Conservation (phyloP, 2,113 vertebrate species). For the Epinephelus fuscoguttatus region DNA sequence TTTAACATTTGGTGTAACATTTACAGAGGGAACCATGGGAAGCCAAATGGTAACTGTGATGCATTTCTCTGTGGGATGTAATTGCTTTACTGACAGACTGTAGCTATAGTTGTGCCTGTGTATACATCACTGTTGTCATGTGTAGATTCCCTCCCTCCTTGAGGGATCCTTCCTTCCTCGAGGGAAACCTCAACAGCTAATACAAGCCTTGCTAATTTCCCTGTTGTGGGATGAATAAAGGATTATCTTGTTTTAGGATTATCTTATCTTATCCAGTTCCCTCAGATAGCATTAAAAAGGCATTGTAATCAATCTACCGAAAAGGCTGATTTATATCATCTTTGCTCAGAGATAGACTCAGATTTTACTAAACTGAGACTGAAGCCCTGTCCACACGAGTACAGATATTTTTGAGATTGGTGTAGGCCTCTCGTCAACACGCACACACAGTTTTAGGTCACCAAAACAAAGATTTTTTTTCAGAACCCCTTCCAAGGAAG, state of each 20-base stretch:
- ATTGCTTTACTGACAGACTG: constrained; percentile 55
- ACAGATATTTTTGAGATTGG: no score
- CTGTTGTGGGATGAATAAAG: no score
- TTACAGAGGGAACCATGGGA: constrained; percentile 36
- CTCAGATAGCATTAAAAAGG: neutral
- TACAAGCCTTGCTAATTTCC: neutral
- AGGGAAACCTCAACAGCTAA: constrained; percentile 11
- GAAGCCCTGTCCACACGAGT: no score
- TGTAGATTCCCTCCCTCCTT: constrained; percentile 1
- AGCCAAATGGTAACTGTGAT: constrained; percentile 42
- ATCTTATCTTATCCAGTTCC: no score
- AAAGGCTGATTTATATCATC: neutral
- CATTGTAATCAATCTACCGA: neutral
- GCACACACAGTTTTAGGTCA: no score
- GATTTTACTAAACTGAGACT: neutral
- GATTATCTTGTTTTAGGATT: no score
- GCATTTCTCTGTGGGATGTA: constrained; percentile 42
- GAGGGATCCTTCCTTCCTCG: constrained; percentile 9
- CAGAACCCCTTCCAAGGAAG: no score
- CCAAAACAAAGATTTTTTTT: no score
- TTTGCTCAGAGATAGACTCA: neutral
- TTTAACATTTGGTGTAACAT: constrained; percentile 48
- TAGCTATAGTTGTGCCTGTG: constrained; percentile 31
- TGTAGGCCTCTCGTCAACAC: no score
- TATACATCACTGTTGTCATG: constrained; percentile 37